Percentiles rank a stretch among this genome's conserved stretches.
Evolutionary conservation across 2,113 vertebrate genomes (phyloP).

Genomic region (Ceuthmochares aereus): DNA sequence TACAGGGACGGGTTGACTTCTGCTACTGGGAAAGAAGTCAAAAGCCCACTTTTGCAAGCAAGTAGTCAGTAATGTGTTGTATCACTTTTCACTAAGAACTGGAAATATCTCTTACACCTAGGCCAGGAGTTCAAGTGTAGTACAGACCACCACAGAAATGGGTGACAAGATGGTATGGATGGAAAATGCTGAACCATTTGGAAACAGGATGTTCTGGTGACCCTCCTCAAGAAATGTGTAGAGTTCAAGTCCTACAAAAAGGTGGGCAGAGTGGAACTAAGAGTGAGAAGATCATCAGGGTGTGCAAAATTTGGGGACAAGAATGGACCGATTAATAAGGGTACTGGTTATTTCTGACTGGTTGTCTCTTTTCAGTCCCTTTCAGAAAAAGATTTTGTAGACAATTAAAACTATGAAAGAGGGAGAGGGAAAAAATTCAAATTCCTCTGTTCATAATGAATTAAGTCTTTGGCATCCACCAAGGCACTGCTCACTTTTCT

Average conservation of each 20-base stretch:
- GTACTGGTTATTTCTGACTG: not conserved
- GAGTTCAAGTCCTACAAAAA: not conserved
- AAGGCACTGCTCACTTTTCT: not conserved
- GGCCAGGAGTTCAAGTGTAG: not conserved
- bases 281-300: not conserved
- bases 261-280: not conserved
- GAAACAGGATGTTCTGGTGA: not conserved
- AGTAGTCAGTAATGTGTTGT: not conserved
- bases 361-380: not conserved
- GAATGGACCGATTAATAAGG: not conserved
- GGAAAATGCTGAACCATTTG: not conserved
- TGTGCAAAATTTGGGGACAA: accelerated
- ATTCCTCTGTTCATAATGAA: not conserved
- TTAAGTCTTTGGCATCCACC: not conserved
- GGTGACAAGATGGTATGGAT: not conserved
- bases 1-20: not conserved
- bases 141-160: not conserved
- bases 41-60: not conserved
- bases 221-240: accelerated
- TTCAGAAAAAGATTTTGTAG: not conserved
- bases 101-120: not conserved
- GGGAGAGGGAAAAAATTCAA: accelerated
- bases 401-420: not conserved
- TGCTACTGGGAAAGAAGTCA: not conserved
- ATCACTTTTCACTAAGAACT: not conserved